phyloP scores from a whole-genome alignment of 2,888 invertebrate species.

The Pristionchus mayeri region DNA sequence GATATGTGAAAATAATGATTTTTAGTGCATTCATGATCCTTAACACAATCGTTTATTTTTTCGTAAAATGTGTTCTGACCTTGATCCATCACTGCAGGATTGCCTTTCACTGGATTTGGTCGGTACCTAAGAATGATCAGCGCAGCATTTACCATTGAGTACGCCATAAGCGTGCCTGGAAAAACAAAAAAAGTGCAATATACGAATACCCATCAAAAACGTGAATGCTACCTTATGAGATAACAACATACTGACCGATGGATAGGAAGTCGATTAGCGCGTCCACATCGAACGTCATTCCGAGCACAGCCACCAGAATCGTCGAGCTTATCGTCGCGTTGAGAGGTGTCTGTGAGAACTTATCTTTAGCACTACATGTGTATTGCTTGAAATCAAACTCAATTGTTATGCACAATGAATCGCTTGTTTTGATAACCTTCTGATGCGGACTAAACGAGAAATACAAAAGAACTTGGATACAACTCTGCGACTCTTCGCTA shows the following conservation, averaged over 20 bases:
- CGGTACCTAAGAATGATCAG: conserved; percentile 70
- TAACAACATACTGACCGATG: conserved; percentile 46
- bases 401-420: too few species aligned
- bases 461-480: too few species aligned
- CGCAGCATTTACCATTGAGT: conserved; percentile 75
- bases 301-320: conserved; percentile 56
- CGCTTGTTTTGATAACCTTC: too few species aligned
- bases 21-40: too few species aligned
- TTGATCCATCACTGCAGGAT: conserved; percentile 27
- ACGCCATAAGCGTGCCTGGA: conserved; percentile 72
- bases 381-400: too few species aligned
- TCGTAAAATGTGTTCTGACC: background rate
- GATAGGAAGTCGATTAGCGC: conserved; percentile 60
- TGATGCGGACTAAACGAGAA: too few species aligned
- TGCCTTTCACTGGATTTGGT: background rate
- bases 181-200: background rate
- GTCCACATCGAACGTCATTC: conserved; percentile 61
- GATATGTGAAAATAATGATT: too few species aligned
- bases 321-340: conserved; percentile 62
- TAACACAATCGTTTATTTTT: background rate
- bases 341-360: conserved; percentile 55
- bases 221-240: too few species aligned
- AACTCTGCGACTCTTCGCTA: too few species aligned
- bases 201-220: too few species aligned
- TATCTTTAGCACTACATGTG: too few species aligned